Percentiles rank a stretch among this genome's conserved stretches.
These are phyloP conservation scores for Pristionchus pacificus DNA, from an alignment of 1,140 invertebrate genomes.

Conservation along the genomic window DNA sequence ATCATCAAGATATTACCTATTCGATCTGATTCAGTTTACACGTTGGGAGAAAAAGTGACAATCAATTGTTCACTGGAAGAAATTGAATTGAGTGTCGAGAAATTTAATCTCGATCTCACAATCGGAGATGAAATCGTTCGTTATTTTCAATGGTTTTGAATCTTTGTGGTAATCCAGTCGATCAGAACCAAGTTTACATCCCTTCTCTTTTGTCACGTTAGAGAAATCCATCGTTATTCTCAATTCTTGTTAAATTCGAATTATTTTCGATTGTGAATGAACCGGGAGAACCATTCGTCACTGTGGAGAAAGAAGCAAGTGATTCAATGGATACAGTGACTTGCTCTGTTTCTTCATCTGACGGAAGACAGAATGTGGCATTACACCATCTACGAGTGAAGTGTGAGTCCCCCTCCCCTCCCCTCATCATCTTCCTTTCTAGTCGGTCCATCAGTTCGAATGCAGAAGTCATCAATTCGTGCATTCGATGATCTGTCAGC, in stretches of 20 bases:
- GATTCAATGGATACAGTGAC: constrained; percentile 20
- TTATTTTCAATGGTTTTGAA: too few species aligned
- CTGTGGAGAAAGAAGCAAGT: constrained; percentile 13
- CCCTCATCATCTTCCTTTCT: neutral
- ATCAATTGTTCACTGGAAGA: constrained; percentile 23
- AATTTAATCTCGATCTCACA: constrained; percentile 28
- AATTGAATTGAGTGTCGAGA: constrained; percentile 4
- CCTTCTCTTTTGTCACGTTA: too few species aligned
- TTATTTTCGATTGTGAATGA: constrained; percentile 24
- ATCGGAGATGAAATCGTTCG: constrained; percentile 14
- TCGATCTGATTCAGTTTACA: constrained; percentile 5
- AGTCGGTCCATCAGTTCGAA: constrained; percentile 10
- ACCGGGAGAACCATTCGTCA: constrained; percentile 18
- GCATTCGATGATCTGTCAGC: constrained; percentile 21
- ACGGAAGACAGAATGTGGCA: constrained; percentile 26
- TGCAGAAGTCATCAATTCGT: constrained; percentile 7
- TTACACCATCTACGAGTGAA: constrained; percentile 19
- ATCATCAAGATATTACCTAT: constrained; percentile 15
- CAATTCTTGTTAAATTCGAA: too few species aligned
- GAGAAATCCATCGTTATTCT: too few species aligned
- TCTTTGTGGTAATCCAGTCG: too few species aligned
- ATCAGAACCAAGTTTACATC: too few species aligned
- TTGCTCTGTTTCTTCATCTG: constrained; percentile 23
- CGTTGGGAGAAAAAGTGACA: constrained; percentile 5
- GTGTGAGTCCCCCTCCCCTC: neutral